phyloP scores from a whole-genome alignment of 1,140 invertebrate genomes.

The Chelonus insularis region DNA sequence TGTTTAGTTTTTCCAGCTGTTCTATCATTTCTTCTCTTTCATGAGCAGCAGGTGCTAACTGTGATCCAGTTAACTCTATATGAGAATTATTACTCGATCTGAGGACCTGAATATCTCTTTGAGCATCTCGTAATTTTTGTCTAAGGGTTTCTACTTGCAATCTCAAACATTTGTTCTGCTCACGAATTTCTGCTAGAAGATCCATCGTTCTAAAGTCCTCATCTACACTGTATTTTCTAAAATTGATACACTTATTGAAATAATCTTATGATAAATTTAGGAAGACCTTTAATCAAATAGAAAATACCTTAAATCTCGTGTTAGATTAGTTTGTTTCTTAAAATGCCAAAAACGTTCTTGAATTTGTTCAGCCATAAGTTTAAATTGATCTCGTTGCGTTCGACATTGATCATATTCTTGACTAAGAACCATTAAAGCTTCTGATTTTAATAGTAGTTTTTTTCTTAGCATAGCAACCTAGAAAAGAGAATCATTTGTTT shows the following conservation, averaged over 20 bases:
- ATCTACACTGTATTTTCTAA: constrained; percentile 30
- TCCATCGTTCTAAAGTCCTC: constrained; percentile 46
- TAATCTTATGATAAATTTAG: no score
- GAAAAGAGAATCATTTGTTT: neutral
- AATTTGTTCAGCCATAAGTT: constrained; percentile 79
- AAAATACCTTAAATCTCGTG: constrained; percentile 36
- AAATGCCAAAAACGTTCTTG: constrained; percentile 66
- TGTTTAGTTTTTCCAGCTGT: constrained; percentile 69
- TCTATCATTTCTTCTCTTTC: constrained; percentile 71
- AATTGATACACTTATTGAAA: neutral
- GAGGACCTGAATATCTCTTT: constrained; percentile 73
- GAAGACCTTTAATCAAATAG: no score
- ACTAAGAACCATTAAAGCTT: constrained; percentile 75
- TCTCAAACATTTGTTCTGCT: constrained; percentile 69
- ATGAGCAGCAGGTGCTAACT: constrained; percentile 53
- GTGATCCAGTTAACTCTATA: constrained; percentile 37
- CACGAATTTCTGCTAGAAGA: constrained; percentile 64
- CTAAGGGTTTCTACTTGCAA: constrained; percentile 72
- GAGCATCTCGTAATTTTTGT: constrained; percentile 72
- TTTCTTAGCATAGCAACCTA: constrained; percentile 57
- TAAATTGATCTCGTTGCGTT: constrained; percentile 79
- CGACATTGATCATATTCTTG: constrained; percentile 78
- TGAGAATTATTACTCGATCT: constrained; percentile 48
- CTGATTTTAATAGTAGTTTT: constrained; percentile 79
- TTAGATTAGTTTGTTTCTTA: constrained; percentile 51